A percentile compares a stretch with the other conserved stretches of the same genome.
phyloP scores from a whole-genome alignment of 2,113 vertebrate genomes.

The Ciconia boyciana region DNA sequence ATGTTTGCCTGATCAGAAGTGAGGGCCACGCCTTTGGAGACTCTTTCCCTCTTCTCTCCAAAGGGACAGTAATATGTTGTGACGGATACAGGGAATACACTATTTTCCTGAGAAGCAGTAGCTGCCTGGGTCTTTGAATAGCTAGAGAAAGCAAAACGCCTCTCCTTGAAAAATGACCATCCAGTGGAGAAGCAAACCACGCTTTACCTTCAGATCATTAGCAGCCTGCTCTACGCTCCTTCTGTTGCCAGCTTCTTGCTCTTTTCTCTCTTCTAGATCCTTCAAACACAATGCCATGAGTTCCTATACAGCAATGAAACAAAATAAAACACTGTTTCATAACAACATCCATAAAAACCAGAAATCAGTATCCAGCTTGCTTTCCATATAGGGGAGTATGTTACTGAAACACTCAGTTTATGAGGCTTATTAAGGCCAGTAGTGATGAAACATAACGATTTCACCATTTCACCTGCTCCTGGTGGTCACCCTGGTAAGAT shows the following conservation, averaged over 20 bases:
- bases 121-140: background rate
- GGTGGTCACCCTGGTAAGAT: background rate
- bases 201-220: conserved; percentile 68
- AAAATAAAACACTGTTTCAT: background rate
- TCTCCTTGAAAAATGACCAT: background rate
- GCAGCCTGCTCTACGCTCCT: conserved; percentile 52
- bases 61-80: background rate
- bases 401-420: background rate
- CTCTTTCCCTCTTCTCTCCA: background rate
- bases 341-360: background rate
- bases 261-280: conserved; percentile 63
- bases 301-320: conserved; percentile 45
- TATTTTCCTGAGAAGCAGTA: background rate
- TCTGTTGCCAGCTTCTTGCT: conserved; percentile 60
- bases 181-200: background rate
- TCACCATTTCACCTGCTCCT: background rate
- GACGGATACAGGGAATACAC: background rate
- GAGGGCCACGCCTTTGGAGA: background rate
- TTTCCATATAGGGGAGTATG: background rate
- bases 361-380: background rate
- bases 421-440: background rate
- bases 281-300: conserved; percentile 53
- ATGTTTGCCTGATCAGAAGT: background rate
- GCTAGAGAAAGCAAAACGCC: background rate
- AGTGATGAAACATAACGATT: background rate